Base-by-base conservation (phyloP, 2,888 invertebrate genomes). In the Eurytoma californica region DNA sequence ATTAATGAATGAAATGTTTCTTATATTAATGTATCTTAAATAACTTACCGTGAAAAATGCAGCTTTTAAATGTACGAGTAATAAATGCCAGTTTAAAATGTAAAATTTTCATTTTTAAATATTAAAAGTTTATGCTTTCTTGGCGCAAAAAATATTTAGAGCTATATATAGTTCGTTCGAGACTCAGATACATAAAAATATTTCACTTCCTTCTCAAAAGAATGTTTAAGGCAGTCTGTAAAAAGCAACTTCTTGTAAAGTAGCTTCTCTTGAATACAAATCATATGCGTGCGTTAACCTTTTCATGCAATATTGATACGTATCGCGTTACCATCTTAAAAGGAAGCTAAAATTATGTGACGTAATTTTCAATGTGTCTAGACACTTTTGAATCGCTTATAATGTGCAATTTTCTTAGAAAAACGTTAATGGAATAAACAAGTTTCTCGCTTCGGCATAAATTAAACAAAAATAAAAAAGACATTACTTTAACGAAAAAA, bases 181-280 rank as follows among this genome's bases (percentile, higher is more conserved):
- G 28, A 28, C 18, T 58, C n/a, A 57, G 20, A 55, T 47, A 65
- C 12, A 28, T 66, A 16, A 61, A 61, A 70, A 70, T 74, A 70
- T 70, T 76, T 68, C 39, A 77, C 60, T 72, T 72, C 73, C 60
- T 65, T 72, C 55, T 80, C 20, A 69, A 67, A 77, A 73, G 69
- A 73, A 77, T 70, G 51, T 80, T 76, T 39, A 65, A 60, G 63
- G 68, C 20, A 57, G 72, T 28, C 39, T 53, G 47, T n/a, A 69
- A 49, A 76, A 72, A 68, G 66, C 57, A 65, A 55, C 72, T 67
- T 28, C 72, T 68, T 72, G 20, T 20, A 53, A 68, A 58, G 76
- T 53, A 58, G 73, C 47, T 60, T 13, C 73, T 55, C 47, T 74
- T 73, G 73, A 77, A 80, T 77, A 70, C 60, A 74, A 77, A 77